These are phyloP conservation scores for Mustelus asterias DNA, from an alignment of 2,113 vertebrate species.

Conservation along the genomic window DNA sequence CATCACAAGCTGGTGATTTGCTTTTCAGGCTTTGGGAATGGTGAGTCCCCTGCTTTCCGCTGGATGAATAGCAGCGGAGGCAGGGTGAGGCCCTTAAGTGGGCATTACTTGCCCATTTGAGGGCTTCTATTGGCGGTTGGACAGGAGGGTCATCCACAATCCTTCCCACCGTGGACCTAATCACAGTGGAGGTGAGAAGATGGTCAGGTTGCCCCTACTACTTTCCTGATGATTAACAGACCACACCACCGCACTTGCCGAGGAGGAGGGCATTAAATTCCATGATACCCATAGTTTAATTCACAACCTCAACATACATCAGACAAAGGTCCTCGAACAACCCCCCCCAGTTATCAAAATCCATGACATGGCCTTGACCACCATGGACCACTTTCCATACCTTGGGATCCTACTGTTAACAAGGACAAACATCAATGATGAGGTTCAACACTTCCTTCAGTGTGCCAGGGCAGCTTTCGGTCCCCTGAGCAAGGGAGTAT, in stretches of 20 bases:
- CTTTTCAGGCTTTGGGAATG: not conserved
- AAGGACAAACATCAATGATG: no score
- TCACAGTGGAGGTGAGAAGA: not conserved
- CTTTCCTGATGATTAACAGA: not conserved
- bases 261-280: not conserved
- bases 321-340: no score
- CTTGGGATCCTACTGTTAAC: no score
- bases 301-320: not conserved
- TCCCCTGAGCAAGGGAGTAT: no score
- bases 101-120: not conserved
- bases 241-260: not conserved
- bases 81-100: not conserved
- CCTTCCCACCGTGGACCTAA: not conserved
- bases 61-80: not conserved
- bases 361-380: no score
- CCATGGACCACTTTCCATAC: no score
- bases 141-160: not conserved
- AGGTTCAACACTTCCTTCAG: no score
- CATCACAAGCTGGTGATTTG: not conserved
- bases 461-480: no score
- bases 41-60: not conserved
- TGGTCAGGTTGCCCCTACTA: no score
- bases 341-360: no score
- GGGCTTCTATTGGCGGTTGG: not conserved
- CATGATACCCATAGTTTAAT: not conserved